Percentiles rank a stretch among this genome's conserved stretches.
phyloP scores from a whole-genome alignment of 2,888 invertebrate genomes.

The Caenorhabditis becei region DNA sequence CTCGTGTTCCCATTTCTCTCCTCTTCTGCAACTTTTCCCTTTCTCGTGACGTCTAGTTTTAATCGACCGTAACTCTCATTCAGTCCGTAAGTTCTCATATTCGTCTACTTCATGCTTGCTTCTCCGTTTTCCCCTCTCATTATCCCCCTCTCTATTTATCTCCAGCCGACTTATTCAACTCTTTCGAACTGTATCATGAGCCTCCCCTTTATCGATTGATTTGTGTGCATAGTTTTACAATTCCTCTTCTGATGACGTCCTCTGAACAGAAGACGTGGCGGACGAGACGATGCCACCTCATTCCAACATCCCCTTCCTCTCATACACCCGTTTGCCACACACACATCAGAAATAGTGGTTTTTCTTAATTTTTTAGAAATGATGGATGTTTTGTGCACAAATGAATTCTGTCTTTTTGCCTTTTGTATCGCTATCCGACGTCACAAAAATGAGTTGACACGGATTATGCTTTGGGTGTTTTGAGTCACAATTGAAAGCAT shows the following conservation, averaged over 20 bases:
- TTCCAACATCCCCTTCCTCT: slow-evolving; percentile 2
- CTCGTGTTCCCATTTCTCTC: slow-evolving; percentile 27
- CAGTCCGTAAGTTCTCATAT: slow-evolving; percentile 48
- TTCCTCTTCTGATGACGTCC: background rate
- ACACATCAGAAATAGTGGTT: background rate
- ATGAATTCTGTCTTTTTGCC: slow-evolving; percentile 4
- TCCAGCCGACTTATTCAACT: slow-evolving; percentile 24
- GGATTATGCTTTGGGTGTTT: background rate
- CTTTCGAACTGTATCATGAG: slow-evolving; percentile 24
- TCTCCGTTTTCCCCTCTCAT: slow-evolving; percentile 1
- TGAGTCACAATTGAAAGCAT: background rate
- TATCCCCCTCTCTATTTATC: slow-evolving; percentile 3
- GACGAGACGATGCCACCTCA: slow-evolving; percentile 2
- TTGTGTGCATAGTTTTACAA: slow-evolving; percentile 28
- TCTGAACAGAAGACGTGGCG: slow-evolving; percentile 7
- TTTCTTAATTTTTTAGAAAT: background rate
- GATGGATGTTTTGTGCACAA: slow-evolving; percentile 8
- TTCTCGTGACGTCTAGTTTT: slow-evolving; percentile 30
- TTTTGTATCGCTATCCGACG: background rate
- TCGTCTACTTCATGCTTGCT: slow-evolving; percentile 36
- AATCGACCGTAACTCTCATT: slow-evolving; percentile 41
- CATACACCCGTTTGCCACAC: background rate
- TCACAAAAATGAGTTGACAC: background rate
- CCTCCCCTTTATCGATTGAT: slow-evolving; percentile 6
- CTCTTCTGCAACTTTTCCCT: slow-evolving; percentile 10